Evolutionary conservation across 2,113 vertebrate species (phyloP).

Genomic region (Arothron firmamentum): DNA sequence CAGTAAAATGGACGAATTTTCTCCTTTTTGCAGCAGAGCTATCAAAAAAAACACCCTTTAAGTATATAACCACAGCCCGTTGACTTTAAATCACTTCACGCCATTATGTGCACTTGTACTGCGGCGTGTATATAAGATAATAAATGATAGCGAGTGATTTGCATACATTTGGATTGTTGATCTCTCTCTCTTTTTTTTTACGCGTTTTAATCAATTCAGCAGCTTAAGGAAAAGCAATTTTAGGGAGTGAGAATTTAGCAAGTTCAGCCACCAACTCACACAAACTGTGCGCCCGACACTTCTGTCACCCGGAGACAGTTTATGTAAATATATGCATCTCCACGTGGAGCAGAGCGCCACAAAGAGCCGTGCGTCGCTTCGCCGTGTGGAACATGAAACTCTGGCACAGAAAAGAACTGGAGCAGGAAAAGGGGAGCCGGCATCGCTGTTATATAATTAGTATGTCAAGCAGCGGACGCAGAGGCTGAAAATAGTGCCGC

Average conservation of each 20-base stretch:
- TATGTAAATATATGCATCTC: slow-evolving; percentile 6
- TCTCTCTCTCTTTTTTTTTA: too few species aligned
- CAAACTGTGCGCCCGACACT: not conserved
- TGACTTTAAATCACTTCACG: not conserved
- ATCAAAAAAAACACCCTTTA: slow-evolving; percentile 6
- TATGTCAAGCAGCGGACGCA: slow-evolving; percentile 47
- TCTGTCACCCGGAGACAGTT: not conserved
- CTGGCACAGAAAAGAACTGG: slow-evolving; percentile 66
- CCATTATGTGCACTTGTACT: slow-evolving; percentile 16
- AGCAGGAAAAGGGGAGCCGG: slow-evolving; percentile 53
- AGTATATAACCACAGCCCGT: not conserved
- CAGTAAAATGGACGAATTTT: slow-evolving; percentile 50
- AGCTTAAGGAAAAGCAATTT: not conserved
- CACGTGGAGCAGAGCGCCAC: slow-evolving; percentile 1
- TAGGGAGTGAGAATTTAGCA: not conserved
- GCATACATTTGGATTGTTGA: not conserved
- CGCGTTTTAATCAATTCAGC: not conserved
- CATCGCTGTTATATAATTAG: slow-evolving; percentile 64
- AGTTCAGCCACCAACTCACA: too few species aligned
- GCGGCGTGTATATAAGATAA: not conserved
- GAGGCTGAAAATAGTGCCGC: slow-evolving; percentile 56
- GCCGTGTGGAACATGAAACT: slow-evolving; percentile 43
- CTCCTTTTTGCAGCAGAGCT: slow-evolving; percentile 25
- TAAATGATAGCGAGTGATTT: not conserved
- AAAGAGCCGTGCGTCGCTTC: not conserved